Conservation (phyloP, 2,113 vertebrate species). For the Edolisoma coerulescens region DNA sequence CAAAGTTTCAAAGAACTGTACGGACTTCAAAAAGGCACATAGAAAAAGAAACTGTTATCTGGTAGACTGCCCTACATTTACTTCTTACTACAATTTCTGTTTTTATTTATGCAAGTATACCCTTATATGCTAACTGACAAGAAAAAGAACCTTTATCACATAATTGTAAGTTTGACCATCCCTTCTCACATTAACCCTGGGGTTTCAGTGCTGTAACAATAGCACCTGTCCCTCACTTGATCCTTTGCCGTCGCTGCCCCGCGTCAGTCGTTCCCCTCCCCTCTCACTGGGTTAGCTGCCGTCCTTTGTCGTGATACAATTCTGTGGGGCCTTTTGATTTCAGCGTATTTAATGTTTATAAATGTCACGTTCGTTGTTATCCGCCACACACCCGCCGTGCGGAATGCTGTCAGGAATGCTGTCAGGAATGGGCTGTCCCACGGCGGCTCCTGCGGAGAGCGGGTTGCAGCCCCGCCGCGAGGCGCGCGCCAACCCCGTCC, state of each 20-base stretch:
- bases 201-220: not conserved
- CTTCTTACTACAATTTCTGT: not conserved
- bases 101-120: not conserved
- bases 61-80: not conserved
- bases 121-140: not conserved
- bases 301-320: not conserved
- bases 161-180: not conserved
- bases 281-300: not conserved
- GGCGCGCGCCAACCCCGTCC: accelerated
- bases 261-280: not conserved
- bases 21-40: not conserved
- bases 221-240: not conserved
- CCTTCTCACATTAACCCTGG: not conserved
- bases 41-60: not conserved
- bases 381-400: accelerated
- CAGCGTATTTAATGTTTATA: not conserved
- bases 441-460: not conserved
- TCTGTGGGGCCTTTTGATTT: not conserved
- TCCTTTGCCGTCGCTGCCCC: not conserved
- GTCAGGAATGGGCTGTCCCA: accelerated
- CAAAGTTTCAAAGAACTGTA: not conserved
- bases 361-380: not conserved
- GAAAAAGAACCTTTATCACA: not conserved
- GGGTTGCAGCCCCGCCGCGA: not conserved
- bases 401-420: not conserved